A percentile compares a stretch with the other conserved stretches of the same genome.
Evolutionary conservation across 2,797 vertebrate species (phyloP).

Genomic region (Hypotaenidia philippensis): DNA sequence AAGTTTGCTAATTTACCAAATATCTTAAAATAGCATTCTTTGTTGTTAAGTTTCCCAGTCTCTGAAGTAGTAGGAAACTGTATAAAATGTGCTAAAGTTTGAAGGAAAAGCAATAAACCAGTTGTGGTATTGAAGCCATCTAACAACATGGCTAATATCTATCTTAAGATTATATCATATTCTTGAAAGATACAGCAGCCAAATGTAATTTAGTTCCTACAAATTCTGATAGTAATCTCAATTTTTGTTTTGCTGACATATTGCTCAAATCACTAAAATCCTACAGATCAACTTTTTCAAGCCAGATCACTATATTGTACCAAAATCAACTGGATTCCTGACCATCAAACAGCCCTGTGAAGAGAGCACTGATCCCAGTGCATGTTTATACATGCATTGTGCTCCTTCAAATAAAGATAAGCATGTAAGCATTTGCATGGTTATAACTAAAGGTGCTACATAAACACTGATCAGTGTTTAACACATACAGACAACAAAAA

Average conservation of each 20-base stretch:
- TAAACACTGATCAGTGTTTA: conserved; percentile 60
- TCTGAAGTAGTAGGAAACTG: conserved; percentile 2
- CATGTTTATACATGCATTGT: not conserved
- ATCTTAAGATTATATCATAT: not conserved
- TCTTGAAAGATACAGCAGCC: not conserved
- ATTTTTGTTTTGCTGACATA: not conserved
- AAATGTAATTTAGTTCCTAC: not conserved
- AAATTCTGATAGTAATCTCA: not conserved
- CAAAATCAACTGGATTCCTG: not conserved
- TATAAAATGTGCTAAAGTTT: not conserved
- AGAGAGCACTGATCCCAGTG: not conserved
- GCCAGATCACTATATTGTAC: not conserved
- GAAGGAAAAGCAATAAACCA: conserved; percentile 33
- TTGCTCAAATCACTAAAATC: not conserved
- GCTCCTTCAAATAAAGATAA: not conserved
- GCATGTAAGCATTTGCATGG: conserved; percentile 5
- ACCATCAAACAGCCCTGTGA: not conserved
- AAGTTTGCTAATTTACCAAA: conserved; percentile 14
- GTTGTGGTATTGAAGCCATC: not conserved
- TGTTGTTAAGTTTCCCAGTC: not conserved
- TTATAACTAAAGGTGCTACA: conserved; percentile 68
- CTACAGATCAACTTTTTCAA: not conserved
- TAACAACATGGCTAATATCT: not conserved
- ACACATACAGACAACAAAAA: not conserved
- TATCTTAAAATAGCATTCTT: conserved; percentile 3